Percentiles rank a stretch among this genome's conserved stretches.
Conservation (phyloP, 2,797 vertebrate genomes). For the Mastacembelus armatus region DNA sequence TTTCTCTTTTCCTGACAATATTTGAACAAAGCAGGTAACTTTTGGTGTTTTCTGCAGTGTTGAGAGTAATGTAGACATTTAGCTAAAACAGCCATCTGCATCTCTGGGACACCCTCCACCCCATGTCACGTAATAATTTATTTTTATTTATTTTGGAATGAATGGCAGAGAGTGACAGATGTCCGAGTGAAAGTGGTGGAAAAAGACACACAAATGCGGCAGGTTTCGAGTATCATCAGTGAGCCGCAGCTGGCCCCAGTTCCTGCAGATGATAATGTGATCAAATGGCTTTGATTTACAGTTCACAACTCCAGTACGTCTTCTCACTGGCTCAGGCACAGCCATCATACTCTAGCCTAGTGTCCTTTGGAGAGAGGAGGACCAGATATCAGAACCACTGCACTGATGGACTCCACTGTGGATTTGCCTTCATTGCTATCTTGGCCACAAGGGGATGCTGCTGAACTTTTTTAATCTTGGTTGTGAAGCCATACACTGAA, state of each 20-base stretch:
- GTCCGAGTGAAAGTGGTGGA: slow-evolving; percentile 38
- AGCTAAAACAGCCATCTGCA: neutral
- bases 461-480: slow-evolving; percentile 75
- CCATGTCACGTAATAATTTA: slow-evolving; percentile 24
- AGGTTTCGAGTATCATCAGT: slow-evolving; percentile 13
- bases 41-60: neutral
- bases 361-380: slow-evolving; percentile 60
- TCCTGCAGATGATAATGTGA: slow-evolving; percentile 44
- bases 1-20: neutral
- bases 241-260: slow-evolving; percentile 34
- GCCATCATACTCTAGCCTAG: slow-evolving; percentile 65
- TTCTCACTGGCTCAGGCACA: slow-evolving; percentile 74
- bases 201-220: slow-evolving; percentile 43
- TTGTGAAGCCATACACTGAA: slow-evolving; percentile 80
- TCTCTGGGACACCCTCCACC: slow-evolving; percentile 33
- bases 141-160: slow-evolving; percentile 50
- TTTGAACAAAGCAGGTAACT: neutral
- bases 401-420: slow-evolving; percentile 78
- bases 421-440: slow-evolving; percentile 78
- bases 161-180: slow-evolving; percentile 34
- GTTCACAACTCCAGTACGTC: slow-evolving; percentile 76
- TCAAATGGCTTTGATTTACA: slow-evolving; percentile 63
- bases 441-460: slow-evolving; percentile 76
- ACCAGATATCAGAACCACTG: slow-evolving; percentile 65
- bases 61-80: slow-evolving; percentile 15